Evolutionary conservation across 2,888 invertebrate species (phyloP).

Genomic region (Leucozona laternaria): DNA sequence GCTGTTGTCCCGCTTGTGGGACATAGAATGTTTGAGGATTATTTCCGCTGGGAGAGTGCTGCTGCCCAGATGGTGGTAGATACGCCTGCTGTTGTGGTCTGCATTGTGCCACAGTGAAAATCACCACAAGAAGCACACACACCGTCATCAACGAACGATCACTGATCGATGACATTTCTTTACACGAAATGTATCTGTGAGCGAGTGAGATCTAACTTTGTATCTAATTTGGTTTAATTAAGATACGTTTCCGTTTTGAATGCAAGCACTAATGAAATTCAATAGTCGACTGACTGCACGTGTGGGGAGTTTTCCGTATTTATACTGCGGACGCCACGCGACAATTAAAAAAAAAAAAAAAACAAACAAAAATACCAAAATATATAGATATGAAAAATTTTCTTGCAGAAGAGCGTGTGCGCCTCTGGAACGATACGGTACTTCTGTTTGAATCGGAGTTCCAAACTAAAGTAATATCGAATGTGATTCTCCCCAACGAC

Average conservation of each 20-base stretch:
- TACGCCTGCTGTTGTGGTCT: constrained; percentile 63
- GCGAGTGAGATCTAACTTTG: background rate
- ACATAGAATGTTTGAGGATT: constrained; percentile 61
- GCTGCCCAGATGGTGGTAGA: constrained; percentile 35
- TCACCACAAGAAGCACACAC: constrained; percentile 42
- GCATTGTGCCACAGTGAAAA: constrained; percentile 22
- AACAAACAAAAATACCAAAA: background rate
- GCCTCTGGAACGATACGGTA: constrained; percentile 50
- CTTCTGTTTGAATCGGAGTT: constrained; percentile 70
- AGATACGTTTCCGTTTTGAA: constrained; percentile 32
- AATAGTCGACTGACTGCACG: constrained; percentile 73
- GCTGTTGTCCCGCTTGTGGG: constrained; percentile 25
- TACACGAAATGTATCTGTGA: background rate
- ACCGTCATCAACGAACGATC: constrained; percentile 59
- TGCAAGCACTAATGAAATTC: constrained; percentile 73
- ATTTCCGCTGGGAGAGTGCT: constrained; percentile 5
- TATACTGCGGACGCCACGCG: constrained; percentile 57
- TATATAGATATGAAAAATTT: constrained; percentile 45
- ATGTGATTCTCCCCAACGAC: constrained; percentile 43
- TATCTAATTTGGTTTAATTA: constrained; percentile 17
- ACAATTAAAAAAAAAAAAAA: constrained; percentile 15
- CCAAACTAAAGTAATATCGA: constrained; percentile 59
- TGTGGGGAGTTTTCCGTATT: constrained; percentile 71
- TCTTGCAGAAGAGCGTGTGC: constrained; percentile 39
- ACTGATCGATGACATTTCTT: constrained; percentile 59